These are phyloP conservation scores for Dipodomys merriami DNA, from an alignment of 2,113 vertebrate genomes.

Conservation along the genomic window DNA sequence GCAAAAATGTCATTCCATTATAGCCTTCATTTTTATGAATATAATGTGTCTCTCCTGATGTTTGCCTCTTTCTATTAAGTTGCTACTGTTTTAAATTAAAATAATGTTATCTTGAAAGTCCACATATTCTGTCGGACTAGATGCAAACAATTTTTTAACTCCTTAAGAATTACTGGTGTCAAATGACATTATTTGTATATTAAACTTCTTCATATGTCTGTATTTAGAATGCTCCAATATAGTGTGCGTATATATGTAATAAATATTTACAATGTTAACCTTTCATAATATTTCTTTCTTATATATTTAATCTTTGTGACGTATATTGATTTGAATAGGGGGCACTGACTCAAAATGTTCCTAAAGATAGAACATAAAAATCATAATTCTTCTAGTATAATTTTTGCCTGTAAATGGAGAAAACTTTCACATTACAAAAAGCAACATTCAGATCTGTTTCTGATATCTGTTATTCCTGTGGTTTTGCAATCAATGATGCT, in stretches of 20 bases:
- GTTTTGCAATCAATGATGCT: not conserved
- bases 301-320: not conserved
- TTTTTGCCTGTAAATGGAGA: not conserved
- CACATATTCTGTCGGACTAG: not conserved
- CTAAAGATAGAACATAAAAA: not conserved
- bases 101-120: not conserved
- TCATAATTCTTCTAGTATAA: not conserved
- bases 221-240: not conserved
- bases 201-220: not conserved
- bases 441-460: not conserved
- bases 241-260: rapidly evolving
- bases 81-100: not conserved
- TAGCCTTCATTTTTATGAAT: not conserved
- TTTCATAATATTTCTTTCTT: not conserved
- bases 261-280: not conserved
- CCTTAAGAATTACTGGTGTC: not conserved
- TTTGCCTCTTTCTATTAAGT: not conserved
- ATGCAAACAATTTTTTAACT: not conserved
- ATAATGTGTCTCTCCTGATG: not conserved
- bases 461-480: not conserved
- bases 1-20: not conserved
- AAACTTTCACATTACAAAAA: not conserved
- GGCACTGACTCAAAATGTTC: not conserved
- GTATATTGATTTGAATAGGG: not conserved
- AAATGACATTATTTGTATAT: not conserved